phyloP scores from a whole-genome alignment of 2,113 vertebrate species.

The Chionis minor region DNA sequence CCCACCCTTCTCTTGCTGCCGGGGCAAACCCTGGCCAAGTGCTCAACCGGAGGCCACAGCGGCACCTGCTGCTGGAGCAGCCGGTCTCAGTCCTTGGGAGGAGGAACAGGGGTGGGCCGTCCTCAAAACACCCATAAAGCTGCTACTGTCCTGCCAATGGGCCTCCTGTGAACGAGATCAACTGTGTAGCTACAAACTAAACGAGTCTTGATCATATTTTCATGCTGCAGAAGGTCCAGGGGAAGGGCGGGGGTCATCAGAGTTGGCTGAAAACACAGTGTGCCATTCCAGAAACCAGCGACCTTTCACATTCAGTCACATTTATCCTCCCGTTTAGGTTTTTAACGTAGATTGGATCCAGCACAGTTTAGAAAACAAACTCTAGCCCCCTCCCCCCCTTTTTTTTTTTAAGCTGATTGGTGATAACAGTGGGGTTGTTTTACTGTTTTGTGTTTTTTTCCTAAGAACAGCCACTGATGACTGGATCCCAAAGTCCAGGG shows the following conservation, averaged over 20 bases:
- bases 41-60: not conserved
- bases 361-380: not conserved
- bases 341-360: not conserved
- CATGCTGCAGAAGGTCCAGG: not conserved
- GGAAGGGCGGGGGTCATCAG: not conserved
- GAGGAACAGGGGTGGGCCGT: not conserved
- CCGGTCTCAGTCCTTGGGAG: not conserved
- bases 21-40: not conserved
- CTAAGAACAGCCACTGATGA: not conserved
- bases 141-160: not conserved
- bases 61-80: rapidly evolving
- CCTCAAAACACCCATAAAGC: not conserved
- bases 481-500: not conserved
- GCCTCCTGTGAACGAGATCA: not conserved
- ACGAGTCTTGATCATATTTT: not conserved
- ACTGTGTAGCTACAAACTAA: not conserved
- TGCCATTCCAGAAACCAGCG: not conserved
- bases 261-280: not conserved
- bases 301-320: not conserved
- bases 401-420: not conserved
- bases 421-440: not conserved
- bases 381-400: not conserved
- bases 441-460: not conserved
- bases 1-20: not conserved
- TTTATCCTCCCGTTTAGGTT: not conserved